Percentiles rank a stretch among this genome's conserved stretches.
Evolutionary conservation across 2,797 vertebrate genomes (phyloP).

Genomic region (Mus minutoides): DNA sequence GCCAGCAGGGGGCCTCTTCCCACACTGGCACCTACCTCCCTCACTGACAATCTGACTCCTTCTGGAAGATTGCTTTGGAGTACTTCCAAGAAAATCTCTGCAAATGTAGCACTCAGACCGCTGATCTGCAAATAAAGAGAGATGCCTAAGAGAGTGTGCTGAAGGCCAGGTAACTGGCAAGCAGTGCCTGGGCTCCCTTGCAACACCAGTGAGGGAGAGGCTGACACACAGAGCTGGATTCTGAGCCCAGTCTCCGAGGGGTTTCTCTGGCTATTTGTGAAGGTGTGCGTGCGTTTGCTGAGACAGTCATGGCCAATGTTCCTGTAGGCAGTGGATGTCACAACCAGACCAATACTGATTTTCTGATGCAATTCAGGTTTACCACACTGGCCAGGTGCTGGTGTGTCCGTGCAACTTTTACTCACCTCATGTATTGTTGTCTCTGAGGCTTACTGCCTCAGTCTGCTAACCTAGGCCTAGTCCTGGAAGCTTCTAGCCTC

Average conservation of each 20-base stretch:
- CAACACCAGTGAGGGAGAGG: neutral
- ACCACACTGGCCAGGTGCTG: neutral
- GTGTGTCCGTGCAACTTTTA: neutral
- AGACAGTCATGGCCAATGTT: neutral
- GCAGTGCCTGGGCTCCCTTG: neutral
- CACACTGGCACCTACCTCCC: slow-evolving; percentile 87
- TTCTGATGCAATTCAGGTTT: slow-evolving; percentile 52
- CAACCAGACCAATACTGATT: slow-evolving; percentile 35
- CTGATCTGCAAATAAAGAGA: slow-evolving; percentile 87
- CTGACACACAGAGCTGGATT: neutral
- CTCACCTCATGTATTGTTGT: neutral
- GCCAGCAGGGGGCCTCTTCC: neutral
- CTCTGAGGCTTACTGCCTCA: neutral
- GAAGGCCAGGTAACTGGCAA: neutral
- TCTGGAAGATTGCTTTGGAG: slow-evolving; percentile 94
- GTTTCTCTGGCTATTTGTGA: slow-evolving; percentile 43
- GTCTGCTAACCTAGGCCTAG: neutral
- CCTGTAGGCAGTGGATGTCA: slow-evolving; percentile 23
- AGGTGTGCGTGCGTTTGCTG: neutral
- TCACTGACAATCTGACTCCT: slow-evolving; percentile 91
- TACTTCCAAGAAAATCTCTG: slow-evolving; percentile 92
- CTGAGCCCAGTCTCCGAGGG: neutral
- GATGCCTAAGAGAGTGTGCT: neutral
- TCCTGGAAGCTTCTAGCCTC: neutral
- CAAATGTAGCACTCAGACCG: slow-evolving; percentile 87